Conservation (phyloP, 2,888 invertebrate genomes). For the Eremobia ochroleuca region DNA sequence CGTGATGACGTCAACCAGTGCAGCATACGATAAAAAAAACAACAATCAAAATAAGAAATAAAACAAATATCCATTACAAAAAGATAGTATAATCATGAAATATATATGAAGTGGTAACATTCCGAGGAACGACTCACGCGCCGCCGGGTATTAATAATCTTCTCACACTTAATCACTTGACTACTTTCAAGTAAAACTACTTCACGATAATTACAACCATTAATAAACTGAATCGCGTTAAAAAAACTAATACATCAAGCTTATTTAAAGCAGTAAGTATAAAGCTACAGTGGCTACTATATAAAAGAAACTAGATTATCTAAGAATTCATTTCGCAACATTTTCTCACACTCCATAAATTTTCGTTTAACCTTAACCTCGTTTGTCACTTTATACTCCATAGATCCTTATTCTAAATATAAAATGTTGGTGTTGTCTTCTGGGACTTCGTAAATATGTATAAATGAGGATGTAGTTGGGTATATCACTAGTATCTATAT, state of each 20-base stretch:
- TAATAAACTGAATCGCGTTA: slow-evolving; percentile 29
- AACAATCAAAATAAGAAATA: no score
- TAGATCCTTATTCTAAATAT: slow-evolving; percentile 58
- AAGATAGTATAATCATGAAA: no score
- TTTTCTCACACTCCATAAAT: slow-evolving; percentile 60
- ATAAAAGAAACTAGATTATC: slow-evolving; percentile 60
- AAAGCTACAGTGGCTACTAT: slow-evolving; percentile 32
- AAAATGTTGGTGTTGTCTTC: slow-evolving; percentile 44
- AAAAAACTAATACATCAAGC: slow-evolving; percentile 38
- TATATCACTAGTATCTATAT: neutral
- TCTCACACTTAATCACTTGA: no score
- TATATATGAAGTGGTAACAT: no score
- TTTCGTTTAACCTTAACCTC: slow-evolving; percentile 53
- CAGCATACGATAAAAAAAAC: no score
- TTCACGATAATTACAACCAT: slow-evolving; percentile 29
- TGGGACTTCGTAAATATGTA: slow-evolving; percentile 40
- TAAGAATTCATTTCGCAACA: slow-evolving; percentile 54
- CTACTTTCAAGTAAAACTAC: neutral
- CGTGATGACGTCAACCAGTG: no score
- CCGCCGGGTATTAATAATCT: no score
- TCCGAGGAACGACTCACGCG: no score
- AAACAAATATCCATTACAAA: no score
- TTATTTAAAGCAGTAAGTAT: slow-evolving; percentile 20
- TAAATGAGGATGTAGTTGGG: slow-evolving; percentile 7
- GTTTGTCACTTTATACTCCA: slow-evolving; percentile 57